phyloP scores from a whole-genome alignment of 1,140 invertebrate genomes.

The Euwallacea similis region DNA sequence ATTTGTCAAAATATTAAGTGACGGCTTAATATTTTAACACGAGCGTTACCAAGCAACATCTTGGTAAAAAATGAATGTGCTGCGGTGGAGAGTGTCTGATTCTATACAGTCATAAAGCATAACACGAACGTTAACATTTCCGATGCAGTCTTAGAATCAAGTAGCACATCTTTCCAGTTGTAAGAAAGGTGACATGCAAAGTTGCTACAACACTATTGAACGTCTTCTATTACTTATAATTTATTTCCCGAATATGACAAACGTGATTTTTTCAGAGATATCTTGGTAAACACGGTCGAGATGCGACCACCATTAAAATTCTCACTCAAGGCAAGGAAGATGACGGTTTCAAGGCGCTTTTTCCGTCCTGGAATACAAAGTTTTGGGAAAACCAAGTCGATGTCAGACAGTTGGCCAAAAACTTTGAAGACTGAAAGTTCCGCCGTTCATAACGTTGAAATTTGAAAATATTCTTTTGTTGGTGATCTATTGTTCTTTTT shows the following conservation, averaged over 20 bases:
- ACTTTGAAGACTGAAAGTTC: slow-evolving; percentile 24
- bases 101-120: too few species aligned
- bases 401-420: slow-evolving; percentile 34
- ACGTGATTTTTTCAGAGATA: slow-evolving; percentile 57
- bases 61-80: too few species aligned
- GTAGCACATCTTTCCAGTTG: neutral
- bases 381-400: slow-evolving; percentile 56
- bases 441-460: too few species aligned
- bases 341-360: slow-evolving; percentile 66
- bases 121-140: too few species aligned
- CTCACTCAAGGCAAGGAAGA: slow-evolving; percentile 72
- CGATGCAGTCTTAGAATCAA: too few species aligned
- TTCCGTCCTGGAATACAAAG: slow-evolving; percentile 68
- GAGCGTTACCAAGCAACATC: neutral
- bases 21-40: neutral
- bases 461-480: too few species aligned
- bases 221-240: neutral
- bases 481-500: too few species aligned
- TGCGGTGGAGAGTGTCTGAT: too few species aligned
- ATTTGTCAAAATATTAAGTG: neutral
- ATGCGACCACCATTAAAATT: slow-evolving; percentile 63
- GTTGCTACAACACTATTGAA: neutral
- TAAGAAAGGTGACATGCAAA: neutral
- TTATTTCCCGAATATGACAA: neutral
- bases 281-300: slow-evolving; percentile 59